Base-by-base conservation (phyloP, 2,113 vertebrate genomes). In the Empidonax traillii region DNA sequence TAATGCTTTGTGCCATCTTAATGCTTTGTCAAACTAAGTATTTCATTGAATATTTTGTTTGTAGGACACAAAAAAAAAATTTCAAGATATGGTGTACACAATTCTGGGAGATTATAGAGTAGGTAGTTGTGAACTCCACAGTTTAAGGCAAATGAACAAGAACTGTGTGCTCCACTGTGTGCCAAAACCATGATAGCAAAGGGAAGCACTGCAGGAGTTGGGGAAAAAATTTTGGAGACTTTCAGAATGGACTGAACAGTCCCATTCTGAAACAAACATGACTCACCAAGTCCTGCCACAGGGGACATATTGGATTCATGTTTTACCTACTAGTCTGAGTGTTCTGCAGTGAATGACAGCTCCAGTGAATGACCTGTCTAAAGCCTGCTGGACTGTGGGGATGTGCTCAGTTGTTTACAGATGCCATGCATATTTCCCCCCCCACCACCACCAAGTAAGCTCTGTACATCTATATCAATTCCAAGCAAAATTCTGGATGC, bases 261-360 rank as follows among this genome's bases (percentile, higher is more conserved):
- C 28, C 22, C 11, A 19, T 31, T 66, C 20, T 16, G 30, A 49
- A 66, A n/a, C 22, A 82, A 72, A 76, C 16, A 66, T 5, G 6
- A 62, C 14, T 39, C 73, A 53, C 16, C 31, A 53, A 4, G 5
- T 74, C 61, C 66, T 49, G 22, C 31, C 19, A 22, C 9, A 41
- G 24, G 23, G 37, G 2, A 47, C 6, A 6, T 10, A 7, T 1
- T 56, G 41, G n/a, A 44, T 22, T 10, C 7, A 10, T 2, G 14
- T n/a, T 59, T 85, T 76, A 30, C 23, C 25, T 53, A 14, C 16
- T 22, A 43, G 7, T 67, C 33, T 61, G 53, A 58, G 41, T 49
- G 53, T 68, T 35, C 37, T 73, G 49, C 46, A 37, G 17, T 8
- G 9, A 33, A 17, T 59, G 46, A 76, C 66, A 91, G 66, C 22